Evolutionary conservation across 2,888 invertebrate species (phyloP).

Genomic region (Acheta domesticus): DNA sequence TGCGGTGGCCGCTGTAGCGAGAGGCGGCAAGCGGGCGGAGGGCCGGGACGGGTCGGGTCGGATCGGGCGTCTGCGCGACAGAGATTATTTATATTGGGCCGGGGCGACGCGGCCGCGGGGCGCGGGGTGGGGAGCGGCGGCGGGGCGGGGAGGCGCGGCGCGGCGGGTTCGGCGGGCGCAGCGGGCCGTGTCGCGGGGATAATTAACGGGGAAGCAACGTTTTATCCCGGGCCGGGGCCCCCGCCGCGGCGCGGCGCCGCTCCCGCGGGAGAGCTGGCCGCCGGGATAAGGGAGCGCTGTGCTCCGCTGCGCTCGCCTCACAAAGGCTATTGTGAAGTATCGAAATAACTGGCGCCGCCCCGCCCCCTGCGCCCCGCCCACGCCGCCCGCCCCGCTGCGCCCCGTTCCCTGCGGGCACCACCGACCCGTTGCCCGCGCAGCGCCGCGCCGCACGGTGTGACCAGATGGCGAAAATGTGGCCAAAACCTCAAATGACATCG

Average conservation of each 20-base stretch:
- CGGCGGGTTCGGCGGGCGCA: not conserved
- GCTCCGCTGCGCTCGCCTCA: slow-evolving; percentile 3
- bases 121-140: not conserved
- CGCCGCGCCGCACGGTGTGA: no score
- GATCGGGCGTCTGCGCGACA: not conserved
- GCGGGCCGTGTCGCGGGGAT: slow-evolving; percentile 1
- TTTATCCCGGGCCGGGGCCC: not conserved
- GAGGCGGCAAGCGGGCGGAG: no score
- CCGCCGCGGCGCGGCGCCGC: not conserved
- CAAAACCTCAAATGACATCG: no score
- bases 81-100: not conserved
- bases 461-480: no score
- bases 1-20: no score
- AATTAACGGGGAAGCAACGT: slow-evolving; percentile 18
- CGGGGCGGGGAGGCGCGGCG: not conserved
- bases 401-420: not conserved
- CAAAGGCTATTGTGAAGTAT: slow-evolving; percentile 10
- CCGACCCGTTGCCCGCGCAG: not conserved
- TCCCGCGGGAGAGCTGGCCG: slow-evolving; percentile 9
- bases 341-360: not conserved
- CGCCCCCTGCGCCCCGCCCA: not conserved
- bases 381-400: not conserved
- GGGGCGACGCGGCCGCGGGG: not conserved
- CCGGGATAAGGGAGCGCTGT: not conserved
- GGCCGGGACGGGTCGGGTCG: no score